phyloP scores from a whole-genome alignment of 2,797 vertebrate genomes.

The Notolabrus celidotus region DNA sequence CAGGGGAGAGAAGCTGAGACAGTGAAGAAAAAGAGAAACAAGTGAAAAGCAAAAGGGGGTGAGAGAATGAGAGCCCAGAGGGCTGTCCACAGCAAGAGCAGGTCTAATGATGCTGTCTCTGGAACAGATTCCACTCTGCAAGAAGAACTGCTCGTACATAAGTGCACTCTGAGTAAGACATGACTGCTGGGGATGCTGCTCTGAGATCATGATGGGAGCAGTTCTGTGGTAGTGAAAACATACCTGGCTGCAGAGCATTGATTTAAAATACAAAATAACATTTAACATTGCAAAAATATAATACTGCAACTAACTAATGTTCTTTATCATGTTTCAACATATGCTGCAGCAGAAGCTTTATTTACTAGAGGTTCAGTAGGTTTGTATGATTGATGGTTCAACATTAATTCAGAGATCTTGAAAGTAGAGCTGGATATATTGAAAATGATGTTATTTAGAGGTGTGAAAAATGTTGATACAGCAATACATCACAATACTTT shows the following conservation, averaged over 20 bases:
- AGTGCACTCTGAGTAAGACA: constrained; percentile 44
- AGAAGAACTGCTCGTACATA: constrained; percentile 32
- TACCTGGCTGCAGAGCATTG: neutral
- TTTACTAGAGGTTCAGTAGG: too few species aligned
- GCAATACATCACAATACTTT: too few species aligned
- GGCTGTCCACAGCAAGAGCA: constrained; percentile 50
- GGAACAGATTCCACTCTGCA: constrained; percentile 51
- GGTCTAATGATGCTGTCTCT: constrained; percentile 64
- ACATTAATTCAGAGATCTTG: neutral
- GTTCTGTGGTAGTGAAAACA: neutral
- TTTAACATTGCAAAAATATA: too few species aligned
- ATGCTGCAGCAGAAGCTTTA: too few species aligned
- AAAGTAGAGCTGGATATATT: too few species aligned
- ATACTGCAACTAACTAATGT: too few species aligned
- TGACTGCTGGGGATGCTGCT: constrained; percentile 13
- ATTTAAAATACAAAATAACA: too few species aligned
- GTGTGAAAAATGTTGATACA: too few species aligned
- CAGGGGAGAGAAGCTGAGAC: constrained; percentile 20
- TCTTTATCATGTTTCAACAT: too few species aligned
- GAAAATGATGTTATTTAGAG: too few species aligned
- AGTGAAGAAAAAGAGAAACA: constrained; percentile 32
- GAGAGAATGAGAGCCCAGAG: constrained; percentile 32
- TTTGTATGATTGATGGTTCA: neutral
- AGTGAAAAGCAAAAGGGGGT: constrained; percentile 26
- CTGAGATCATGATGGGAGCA: constrained; percentile 9